Percentiles rank a stretch among this genome's conserved stretches.
Conservation (phyloP, 2,113 vertebrate genomes). For the Chinchilla lanigera region DNA sequence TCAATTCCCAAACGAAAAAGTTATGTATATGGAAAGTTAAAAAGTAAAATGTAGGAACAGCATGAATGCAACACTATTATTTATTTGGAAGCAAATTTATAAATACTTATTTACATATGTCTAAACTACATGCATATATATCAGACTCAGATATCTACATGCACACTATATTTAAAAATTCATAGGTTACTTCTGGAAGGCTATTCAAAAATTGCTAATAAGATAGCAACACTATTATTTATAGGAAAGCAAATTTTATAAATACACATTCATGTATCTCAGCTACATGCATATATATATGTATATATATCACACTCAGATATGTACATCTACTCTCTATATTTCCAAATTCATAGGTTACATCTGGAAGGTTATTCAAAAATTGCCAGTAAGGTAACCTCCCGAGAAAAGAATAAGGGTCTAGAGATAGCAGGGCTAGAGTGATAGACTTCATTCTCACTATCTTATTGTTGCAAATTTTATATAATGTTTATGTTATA, state of each 20-base stretch:
- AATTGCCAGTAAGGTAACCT: not conserved
- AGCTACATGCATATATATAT: not conserved
- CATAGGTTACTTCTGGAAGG: not conserved
- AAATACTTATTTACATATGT: not conserved
- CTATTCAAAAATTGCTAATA: not conserved
- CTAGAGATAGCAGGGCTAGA: not conserved
- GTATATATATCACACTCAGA: not conserved
- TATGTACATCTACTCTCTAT: not conserved
- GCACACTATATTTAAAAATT: not conserved
- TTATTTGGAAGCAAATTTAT: slow-evolving; percentile 22
- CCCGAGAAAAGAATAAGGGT: not conserved
- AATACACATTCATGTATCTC: not conserved
- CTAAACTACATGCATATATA: not conserved
- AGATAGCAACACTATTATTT: not conserved
- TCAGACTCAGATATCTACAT: not conserved
- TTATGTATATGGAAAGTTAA: not conserved
- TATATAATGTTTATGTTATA: not conserved
- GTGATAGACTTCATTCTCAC: not conserved
- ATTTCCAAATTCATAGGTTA: not conserved
- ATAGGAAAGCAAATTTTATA: not conserved
- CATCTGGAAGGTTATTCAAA: not conserved
- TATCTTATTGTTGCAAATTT: not conserved
- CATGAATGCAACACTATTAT: not conserved
- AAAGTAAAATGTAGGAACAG: slow-evolving; percentile 1
- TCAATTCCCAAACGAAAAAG: not conserved